Base-by-base conservation (phyloP, 1,140 invertebrate species). In the Cataglyphis hispanica region DNA sequence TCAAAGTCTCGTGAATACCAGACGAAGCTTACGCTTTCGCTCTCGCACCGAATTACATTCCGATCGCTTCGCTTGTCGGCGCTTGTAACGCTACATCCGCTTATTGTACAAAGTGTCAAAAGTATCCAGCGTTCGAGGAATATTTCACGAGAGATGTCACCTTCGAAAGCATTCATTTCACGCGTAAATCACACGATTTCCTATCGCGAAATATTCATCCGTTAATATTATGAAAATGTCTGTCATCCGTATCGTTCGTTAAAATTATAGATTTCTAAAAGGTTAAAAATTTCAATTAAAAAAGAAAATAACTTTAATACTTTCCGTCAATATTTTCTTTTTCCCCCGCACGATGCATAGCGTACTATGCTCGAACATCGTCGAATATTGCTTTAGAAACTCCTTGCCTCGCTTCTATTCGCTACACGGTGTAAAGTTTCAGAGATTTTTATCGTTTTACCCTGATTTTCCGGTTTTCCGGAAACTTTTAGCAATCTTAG, bases 11-110 rank as follows among this genome's bases (percentile, higher is more conserved):
- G 78, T 25, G 66, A 70, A 58, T 70, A 81, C 77, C 66, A 70
- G 66, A 70, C 66, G 66, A 81, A 81, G 78, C 78, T 81, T 60
- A 72, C 66, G 78, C 78, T 81, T 81, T 81, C 78, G 78, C 78
- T 72, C 78, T 81, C 78, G 66, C 78, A 37, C 50, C 58, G 66
- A 81, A 81, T 81, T 81, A 81, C 78, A 81, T 81, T 81, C 77
- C 78, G 78, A 81, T 81, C 66, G 66, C 66, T 81, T 72, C 50
- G 53, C 78, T 72, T 31, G 53, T 11, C 6, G 77, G 5, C 56
- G 34, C 34, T 43, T 19, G 16, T 50, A 81, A 31, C 77, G 25
- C 34, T 81, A 37, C 77, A 58, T 69, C 64, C 46, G 77, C 77
- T 70, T 81, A 70, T 70, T 81, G 66, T 81, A 31, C 37, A 70